These are phyloP conservation scores for Napeogenes inachia DNA, from an alignment of 2,888 invertebrate species.

Conservation along the genomic window DNA sequence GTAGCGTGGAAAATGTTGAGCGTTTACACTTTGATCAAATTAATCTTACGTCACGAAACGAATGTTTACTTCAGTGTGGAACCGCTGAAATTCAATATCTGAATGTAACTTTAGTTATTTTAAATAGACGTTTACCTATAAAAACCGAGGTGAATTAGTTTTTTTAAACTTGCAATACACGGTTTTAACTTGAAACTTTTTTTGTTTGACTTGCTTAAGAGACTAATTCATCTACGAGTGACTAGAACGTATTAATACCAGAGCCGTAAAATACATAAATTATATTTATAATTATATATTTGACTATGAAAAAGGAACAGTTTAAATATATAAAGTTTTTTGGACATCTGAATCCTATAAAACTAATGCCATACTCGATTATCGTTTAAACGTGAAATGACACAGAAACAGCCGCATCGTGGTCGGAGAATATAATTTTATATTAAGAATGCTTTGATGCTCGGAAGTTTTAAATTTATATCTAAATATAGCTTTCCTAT, in stretches of 20 bases:
- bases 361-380: constrained; percentile 19
- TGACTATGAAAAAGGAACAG: no score
- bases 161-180: no score
- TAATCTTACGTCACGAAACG: constrained; percentile 59
- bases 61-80: constrained; percentile 43
- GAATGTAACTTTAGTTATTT: constrained; percentile 4
- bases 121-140: background rate
- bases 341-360: background rate
- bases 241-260: no score
- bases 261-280: no score
- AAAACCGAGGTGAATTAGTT: constrained; percentile 5
- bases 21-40: constrained; percentile 72
- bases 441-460: constrained; percentile 34
- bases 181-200: no score
- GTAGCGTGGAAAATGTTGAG: constrained; percentile 62
- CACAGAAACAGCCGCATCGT: constrained; percentile 22
- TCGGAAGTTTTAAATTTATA: constrained; percentile 33
- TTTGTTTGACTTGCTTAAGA: no score
- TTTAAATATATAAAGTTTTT: no score
- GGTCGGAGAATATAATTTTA: constrained; percentile 27
- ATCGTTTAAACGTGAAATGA: constrained; percentile 29
- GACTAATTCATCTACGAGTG: no score
- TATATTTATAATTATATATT: no score
- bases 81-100: constrained; percentile 41
- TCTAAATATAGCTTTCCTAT: constrained; percentile 6